Evolutionary conservation across 1,140 invertebrate genomes (phyloP).

Genomic region (Panonychus citri): DNA sequence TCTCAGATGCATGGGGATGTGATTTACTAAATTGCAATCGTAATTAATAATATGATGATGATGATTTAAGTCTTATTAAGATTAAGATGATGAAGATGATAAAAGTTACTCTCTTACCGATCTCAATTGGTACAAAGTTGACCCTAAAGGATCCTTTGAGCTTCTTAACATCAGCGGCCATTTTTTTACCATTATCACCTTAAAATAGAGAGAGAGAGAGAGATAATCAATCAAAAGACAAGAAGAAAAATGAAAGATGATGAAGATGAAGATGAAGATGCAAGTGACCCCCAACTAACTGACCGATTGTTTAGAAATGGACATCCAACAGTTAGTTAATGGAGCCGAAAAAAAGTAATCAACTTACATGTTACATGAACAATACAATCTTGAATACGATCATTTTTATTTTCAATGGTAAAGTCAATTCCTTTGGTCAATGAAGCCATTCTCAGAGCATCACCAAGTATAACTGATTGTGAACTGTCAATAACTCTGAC

Average conservation of each 20-base stretch:
- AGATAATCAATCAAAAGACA: not conserved
- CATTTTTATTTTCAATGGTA: slow-evolving; percentile 32
- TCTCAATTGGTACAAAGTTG: slow-evolving; percentile 51
- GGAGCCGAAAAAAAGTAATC: not conserved
- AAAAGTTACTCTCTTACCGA: slow-evolving; percentile 35
- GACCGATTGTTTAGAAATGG: too few relatives aligned
- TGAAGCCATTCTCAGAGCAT: slow-evolving; percentile 35
- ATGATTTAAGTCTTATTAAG: too few relatives aligned
- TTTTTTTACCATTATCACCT: slow-evolving; percentile 46
- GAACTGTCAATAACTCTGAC: slow-evolving; percentile 35
- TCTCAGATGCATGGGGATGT: too few relatives aligned
- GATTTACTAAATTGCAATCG: too few relatives aligned
- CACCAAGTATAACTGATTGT: slow-evolving; percentile 33
- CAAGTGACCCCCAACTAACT: too few relatives aligned
- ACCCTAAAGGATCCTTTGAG: slow-evolving; percentile 9
- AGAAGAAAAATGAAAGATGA: not conserved
- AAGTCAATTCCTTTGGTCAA: slow-evolving; percentile 33
- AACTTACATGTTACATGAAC: slow-evolving; percentile 24
- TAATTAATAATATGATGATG: too few relatives aligned
- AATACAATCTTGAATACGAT: slow-evolving; percentile 20
- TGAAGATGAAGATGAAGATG: not conserved
- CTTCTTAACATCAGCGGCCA: not conserved
- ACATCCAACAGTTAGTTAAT: not conserved
- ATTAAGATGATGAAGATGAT: too few relatives aligned
- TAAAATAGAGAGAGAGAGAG: slow-evolving; percentile 29